Evolutionary conservation across 2,888 invertebrate genomes (phyloP).

Genomic region (Melanophora roralis): DNA sequence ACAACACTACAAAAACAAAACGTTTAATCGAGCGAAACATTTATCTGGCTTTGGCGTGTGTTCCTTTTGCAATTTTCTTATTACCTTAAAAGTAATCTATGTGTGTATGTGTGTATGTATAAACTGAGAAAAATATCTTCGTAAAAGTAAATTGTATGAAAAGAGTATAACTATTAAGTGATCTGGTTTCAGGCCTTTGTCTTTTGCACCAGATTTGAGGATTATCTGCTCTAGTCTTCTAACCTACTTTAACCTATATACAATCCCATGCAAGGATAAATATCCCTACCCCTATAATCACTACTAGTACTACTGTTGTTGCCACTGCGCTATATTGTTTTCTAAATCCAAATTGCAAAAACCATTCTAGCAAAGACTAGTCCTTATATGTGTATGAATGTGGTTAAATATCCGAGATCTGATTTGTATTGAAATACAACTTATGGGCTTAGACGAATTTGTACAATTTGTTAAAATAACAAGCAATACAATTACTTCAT

Average conservation of each 20-base stretch:
- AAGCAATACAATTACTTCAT: constrained; percentile 46
- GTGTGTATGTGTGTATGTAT: background rate
- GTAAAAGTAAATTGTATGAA: constrained; percentile 20
- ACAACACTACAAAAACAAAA: too few relatives aligned
- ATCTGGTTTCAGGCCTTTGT: constrained; percentile 62
- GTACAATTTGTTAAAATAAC: constrained; percentile 59
- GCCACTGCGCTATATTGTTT: background rate
- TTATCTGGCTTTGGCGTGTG: constrained; percentile 46
- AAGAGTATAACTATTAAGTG: constrained; percentile 56
- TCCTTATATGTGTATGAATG: constrained; percentile 15
- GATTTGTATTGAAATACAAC: constrained; percentile 52
- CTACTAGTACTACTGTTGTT: constrained; percentile 3
- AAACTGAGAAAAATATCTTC: constrained; percentile 3
- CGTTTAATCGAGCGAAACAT: constrained; percentile 21
- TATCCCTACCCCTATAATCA: constrained; percentile 52
- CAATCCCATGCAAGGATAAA: constrained; percentile 50
- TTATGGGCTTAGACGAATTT: constrained; percentile 59
- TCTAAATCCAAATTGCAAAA: background rate
- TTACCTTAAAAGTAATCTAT: background rate
- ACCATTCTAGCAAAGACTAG: background rate
- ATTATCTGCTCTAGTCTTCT: constrained; percentile 61
- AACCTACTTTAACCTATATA: constrained; percentile 58
- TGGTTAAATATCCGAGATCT: constrained; percentile 38
- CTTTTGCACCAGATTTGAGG: constrained; percentile 58
- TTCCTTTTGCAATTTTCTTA: constrained; percentile 41